Evolutionary conservation across 2,888 invertebrate species (phyloP), one percentile per base, ranked within the genome.

Genomic region (Xylocampa areola): DNA sequence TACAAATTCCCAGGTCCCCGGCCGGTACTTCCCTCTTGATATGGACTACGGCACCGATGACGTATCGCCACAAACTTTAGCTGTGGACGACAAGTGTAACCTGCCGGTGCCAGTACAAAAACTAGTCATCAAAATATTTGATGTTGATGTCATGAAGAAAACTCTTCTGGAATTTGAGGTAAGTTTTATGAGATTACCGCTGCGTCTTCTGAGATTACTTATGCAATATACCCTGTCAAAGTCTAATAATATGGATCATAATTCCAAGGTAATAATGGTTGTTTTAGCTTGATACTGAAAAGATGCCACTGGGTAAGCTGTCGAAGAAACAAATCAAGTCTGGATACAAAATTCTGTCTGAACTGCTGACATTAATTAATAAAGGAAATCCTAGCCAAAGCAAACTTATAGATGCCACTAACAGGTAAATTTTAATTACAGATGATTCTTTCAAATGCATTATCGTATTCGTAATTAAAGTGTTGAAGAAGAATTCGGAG

Each of bases 291-390:
- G 99, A 99, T 87, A 95, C 97, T 76, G 98, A 98, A 65, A 99
- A 99, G 91, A 99, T 99, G 99, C 99, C 99, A 0, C 92, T 99
- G 6, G 99, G 99, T 16, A 99, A 99, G 91, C 89, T 99, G 8
- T 98, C 98, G 1, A 96, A 97, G 84, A 96, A 96, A 50, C 98
- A 99, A 92, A 96, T 99, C 52, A 96, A 97, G 80, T 94, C 95
- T 27, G 99, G 99, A 0, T 99, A 97, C 84, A 90, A 90, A 44
- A 97, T 99, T 0, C 91, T 99, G 16, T 95, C 95, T 0, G 96
- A 97, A 74, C 83, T 97, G 10, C 95, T 96, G 70, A 90, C 92
- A 7, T 76, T 95, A 0, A 90, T 97, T 2, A 94, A 95, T 39
- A 90, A 89, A 1, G 94, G 94, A 1, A 88, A 85, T 2, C 80